These are phyloP conservation scores for Meleagris gallopavo DNA, from an alignment of 2,113 vertebrate species.

Conservation along the genomic window DNA sequence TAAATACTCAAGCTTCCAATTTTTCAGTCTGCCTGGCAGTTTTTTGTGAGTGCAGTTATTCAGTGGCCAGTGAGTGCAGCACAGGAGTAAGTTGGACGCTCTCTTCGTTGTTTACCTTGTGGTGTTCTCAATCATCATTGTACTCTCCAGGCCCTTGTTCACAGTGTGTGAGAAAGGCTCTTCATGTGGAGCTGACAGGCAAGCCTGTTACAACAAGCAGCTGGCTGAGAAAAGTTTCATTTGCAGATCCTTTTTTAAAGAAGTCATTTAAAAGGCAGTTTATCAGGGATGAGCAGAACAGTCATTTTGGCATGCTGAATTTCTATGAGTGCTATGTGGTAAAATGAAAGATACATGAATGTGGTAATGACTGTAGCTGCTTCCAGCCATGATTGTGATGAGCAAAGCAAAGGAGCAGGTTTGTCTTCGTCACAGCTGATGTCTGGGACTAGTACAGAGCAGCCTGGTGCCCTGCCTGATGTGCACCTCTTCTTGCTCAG, in stretches of 20 bases:
- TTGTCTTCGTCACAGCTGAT: background rate
- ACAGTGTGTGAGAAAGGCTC: conserved; percentile 36
- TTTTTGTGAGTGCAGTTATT: conserved; percentile 40
- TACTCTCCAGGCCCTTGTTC: conserved; percentile 41
- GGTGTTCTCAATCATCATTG: conserved; percentile 38
- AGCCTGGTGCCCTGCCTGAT: background rate
- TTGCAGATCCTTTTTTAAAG: conserved; percentile 39
- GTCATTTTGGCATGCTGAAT: background rate
- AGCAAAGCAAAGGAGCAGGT: background rate
- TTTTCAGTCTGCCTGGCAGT: background rate
- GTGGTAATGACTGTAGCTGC: background rate
- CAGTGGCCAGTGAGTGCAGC: background rate
- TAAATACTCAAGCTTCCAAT: background rate
- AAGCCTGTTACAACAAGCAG: conserved; percentile 49
- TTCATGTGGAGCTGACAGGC: conserved; percentile 62
- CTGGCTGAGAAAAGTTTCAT: conserved; percentile 52
- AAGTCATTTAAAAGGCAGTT: background rate
- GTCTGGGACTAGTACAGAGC: background rate
- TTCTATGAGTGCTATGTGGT: background rate
- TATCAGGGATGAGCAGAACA: background rate
- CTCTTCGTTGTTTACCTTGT: conserved; percentile 45
- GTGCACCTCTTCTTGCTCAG: background rate
- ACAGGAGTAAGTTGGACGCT: background rate
- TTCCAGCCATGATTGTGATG: background rate
- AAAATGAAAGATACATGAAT: conserved; percentile 10